Conservation (phyloP, 2,797 vertebrate genomes). For the Aldrovandia affinis region DNA sequence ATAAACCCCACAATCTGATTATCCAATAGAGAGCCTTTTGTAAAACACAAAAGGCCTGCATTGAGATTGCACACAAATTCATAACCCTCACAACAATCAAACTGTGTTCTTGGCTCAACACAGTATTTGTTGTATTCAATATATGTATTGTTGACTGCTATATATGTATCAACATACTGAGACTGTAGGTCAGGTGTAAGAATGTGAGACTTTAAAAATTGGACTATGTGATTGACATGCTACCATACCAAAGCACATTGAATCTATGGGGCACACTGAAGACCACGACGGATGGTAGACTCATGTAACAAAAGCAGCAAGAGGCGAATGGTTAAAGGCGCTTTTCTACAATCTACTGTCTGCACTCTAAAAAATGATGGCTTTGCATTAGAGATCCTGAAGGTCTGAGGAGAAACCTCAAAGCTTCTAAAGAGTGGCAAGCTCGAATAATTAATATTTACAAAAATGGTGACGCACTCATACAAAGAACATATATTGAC, state of each 20-base stretch:
- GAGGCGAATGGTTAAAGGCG: not conserved
- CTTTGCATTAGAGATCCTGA: not conserved
- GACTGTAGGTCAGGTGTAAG: no score
- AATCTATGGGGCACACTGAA: not conserved
- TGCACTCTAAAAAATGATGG: not conserved
- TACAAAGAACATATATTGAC: not conserved
- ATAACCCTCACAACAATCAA: not conserved
- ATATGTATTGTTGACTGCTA: no score
- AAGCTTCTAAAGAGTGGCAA: not conserved
- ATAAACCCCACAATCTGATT: no score
- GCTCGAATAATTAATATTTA: not conserved
- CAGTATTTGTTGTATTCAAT: conserved; percentile 37
- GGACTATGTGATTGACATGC: no score
- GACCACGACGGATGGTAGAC: not conserved
- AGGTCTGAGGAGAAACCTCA: not conserved
- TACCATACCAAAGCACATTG: not conserved
- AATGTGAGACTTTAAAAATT: no score
- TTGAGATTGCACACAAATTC: no score
- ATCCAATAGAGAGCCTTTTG: no score
- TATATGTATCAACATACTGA: no score
- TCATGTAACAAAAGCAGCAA: conserved; percentile 2
- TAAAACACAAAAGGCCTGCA: no score
- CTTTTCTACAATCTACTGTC: not conserved
- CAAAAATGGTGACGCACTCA: not conserved
- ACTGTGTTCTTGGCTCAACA: conserved; percentile 50